A percentile compares a stretch with the other conserved stretches of the same genome.
These are phyloP conservation scores for Gymnarchus niloticus DNA, from an alignment of 2,113 vertebrate species.

Conservation along the genomic window DNA sequence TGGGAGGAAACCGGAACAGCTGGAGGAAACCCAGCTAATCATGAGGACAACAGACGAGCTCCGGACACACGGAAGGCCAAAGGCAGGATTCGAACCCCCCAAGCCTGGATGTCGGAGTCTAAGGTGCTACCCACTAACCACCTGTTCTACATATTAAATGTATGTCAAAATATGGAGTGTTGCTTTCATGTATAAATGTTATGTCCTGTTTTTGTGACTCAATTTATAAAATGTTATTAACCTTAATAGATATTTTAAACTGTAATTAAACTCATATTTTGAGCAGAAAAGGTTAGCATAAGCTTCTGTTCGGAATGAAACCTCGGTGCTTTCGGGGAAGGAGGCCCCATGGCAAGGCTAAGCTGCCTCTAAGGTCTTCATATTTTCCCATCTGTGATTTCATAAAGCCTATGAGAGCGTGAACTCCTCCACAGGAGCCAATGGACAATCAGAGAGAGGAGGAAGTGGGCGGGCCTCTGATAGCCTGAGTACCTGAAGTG, in stretches of 20 bases:
- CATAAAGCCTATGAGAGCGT: slow-evolving; percentile 12
- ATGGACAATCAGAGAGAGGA: background rate
- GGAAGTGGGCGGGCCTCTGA: slow-evolving; percentile 40
- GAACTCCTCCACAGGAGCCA: slow-evolving; percentile 4
- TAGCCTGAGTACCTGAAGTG: slow-evolving; percentile 60
- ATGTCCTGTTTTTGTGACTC: background rate
- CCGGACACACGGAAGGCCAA: too few species aligned
- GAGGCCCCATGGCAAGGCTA: background rate
- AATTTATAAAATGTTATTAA: background rate
- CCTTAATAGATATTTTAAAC: background rate
- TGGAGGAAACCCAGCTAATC: background rate
- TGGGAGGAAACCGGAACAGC: background rate
- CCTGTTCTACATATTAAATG: background rate
- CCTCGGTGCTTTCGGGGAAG: slow-evolving; percentile 8
- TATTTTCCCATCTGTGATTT: slow-evolving; percentile 16
- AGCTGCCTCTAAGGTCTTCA: slow-evolving; percentile 9
- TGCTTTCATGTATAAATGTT: background rate
- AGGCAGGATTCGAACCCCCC: background rate
- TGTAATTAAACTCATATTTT: background rate
- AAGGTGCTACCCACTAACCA: background rate
- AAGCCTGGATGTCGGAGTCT: background rate
- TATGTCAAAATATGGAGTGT: background rate
- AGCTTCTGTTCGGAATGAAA: slow-evolving; percentile 14
- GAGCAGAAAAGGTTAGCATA: background rate
- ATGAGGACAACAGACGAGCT: background rate